phyloP scores from a whole-genome alignment of 30 jellyfish, hydroid and myxozoan genomes.

The Turritopsis rubra region DNA sequence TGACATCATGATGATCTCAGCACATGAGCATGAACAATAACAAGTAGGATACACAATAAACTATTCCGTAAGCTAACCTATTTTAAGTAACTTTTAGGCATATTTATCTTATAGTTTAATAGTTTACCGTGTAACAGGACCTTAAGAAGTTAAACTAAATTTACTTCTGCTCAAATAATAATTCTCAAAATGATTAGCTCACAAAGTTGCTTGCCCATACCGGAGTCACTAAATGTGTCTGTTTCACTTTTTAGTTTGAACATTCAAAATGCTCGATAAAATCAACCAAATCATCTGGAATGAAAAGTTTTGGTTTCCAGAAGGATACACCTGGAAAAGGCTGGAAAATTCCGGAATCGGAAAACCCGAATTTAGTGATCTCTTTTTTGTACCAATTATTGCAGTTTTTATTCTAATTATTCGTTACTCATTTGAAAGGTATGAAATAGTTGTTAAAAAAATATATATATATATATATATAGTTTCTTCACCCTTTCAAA shows the following conservation, averaged over 20 bases:
- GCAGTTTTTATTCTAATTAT: slow-evolving; percentile 52
- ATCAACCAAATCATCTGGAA: slow-evolving; percentile 39
- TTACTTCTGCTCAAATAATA: too few relatives aligned
- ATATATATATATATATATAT: neutral
- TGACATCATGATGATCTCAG: too few relatives aligned
- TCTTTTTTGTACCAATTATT: slow-evolving; percentile 57
- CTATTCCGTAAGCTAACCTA: too few relatives aligned
- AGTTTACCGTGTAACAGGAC: too few relatives aligned
- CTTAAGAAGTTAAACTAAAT: too few relatives aligned
- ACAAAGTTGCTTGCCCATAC: neutral
- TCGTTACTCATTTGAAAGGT: slow-evolving; percentile 79
- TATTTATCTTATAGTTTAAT: too few relatives aligned
- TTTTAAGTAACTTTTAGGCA: too few relatives aligned
- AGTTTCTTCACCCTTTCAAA: too few relatives aligned
- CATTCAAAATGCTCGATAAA: neutral
- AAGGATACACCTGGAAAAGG: slow-evolving; percentile 69
- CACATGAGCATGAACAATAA: too few relatives aligned
- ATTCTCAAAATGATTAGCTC: too few relatives aligned
- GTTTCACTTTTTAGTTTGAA: neutral
- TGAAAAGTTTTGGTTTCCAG: slow-evolving; percentile 90
- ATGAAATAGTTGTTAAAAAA: neutral
- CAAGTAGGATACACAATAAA: too few relatives aligned
- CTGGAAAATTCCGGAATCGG: slow-evolving; percentile 38
- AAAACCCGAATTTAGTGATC: slow-evolving; percentile 56
- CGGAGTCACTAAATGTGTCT: too few relatives aligned